Evolutionary conservation across 37 sponge, comb jelly and placozoan species (phyloP).

Genomic region (Ephydatia muelleri): DNA sequence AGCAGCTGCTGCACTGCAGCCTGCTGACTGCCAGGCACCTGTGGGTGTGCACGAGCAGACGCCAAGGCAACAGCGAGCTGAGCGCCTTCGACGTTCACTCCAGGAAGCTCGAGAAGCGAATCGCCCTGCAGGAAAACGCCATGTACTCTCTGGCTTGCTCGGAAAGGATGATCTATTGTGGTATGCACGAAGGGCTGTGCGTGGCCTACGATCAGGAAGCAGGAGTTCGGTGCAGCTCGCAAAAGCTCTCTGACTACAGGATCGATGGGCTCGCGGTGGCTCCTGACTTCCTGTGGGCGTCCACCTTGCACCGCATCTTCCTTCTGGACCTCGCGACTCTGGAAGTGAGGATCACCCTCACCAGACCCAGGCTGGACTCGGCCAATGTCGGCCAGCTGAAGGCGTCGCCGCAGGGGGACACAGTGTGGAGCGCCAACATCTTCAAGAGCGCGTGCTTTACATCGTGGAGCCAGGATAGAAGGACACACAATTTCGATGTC

Average conservation of each 20-base stretch:
- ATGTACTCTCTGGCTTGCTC: constrained; percentile 48
- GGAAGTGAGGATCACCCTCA: constrained; percentile 15
- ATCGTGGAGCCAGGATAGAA: constrained; percentile 49
- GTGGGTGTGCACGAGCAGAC: constrained; percentile 63
- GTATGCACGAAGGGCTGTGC: constrained; percentile 65
- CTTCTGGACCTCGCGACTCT: constrained; percentile 50
- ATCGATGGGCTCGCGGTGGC: constrained; percentile 49
- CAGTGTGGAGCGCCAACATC: constrained; percentile 73
- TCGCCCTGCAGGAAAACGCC: constrained; percentile 45
- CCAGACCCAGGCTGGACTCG: not conserved
- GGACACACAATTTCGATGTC: constrained; percentile 32
- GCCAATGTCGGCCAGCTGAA: constrained; percentile 46
- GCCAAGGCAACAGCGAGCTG: constrained; percentile 44
- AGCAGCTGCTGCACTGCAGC: constrained; percentile 53
- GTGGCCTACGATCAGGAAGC: constrained; percentile 28
- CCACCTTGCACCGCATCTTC: constrained; percentile 46
- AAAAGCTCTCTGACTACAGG: constrained; percentile 59
- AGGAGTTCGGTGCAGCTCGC: constrained; percentile 9
- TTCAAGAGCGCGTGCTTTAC: constrained; percentile 32
- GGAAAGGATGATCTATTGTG: constrained; percentile 44
- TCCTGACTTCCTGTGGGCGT: constrained; percentile 47
- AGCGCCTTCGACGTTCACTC: constrained; percentile 49
- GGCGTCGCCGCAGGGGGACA: constrained; percentile 3
- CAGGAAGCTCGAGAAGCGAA: constrained; percentile 47
- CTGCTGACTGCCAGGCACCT: constrained; percentile 40